A percentile compares a stretch with the other conserved stretches of the same genome.
Evolutionary conservation across 2,113 vertebrate species (phyloP).

Genomic region (Cephalopterus ornatus): DNA sequence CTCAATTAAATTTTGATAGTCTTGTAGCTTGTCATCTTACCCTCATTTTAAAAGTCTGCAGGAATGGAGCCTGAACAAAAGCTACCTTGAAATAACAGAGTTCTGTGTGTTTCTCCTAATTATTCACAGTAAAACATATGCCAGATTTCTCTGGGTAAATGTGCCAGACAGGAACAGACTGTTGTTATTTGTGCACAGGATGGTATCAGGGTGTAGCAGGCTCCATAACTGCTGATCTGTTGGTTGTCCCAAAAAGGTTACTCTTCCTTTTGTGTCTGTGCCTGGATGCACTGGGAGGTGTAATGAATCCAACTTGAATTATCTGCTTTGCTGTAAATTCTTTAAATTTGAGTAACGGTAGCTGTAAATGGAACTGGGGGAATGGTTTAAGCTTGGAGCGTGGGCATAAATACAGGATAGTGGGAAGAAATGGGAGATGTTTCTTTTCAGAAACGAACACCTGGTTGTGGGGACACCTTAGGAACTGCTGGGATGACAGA

Average conservation of each 20-base stretch:
- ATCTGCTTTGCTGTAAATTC: neutral
- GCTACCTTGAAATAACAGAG: constrained; percentile 22
- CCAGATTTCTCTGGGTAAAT: neutral
- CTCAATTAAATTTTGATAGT: neutral
- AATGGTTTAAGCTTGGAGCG: neutral
- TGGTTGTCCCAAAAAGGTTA: neutral
- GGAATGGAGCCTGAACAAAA: neutral
- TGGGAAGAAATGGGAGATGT: neutral
- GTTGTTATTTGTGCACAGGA: neutral
- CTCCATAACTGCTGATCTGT: neutral
- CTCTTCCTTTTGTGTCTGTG: constrained; percentile 12
- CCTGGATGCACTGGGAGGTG: neutral
- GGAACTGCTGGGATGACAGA: neutral
- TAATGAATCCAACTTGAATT: neutral
- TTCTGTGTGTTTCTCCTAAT: constrained; percentile 25
- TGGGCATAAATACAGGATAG: neutral
- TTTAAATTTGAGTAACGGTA: neutral
- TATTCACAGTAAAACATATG: constrained; percentile 44
- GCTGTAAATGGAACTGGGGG: neutral
- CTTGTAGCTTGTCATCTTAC: neutral
- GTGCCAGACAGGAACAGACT: constrained; percentile 1
- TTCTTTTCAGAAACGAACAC: neutral
- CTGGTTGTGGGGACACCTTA: neutral
- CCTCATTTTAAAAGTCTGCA: neutral
- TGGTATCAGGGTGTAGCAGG: neutral